Base-by-base conservation (phyloP, 2,797 vertebrate genomes). In the Tapirus indicus region DNA sequence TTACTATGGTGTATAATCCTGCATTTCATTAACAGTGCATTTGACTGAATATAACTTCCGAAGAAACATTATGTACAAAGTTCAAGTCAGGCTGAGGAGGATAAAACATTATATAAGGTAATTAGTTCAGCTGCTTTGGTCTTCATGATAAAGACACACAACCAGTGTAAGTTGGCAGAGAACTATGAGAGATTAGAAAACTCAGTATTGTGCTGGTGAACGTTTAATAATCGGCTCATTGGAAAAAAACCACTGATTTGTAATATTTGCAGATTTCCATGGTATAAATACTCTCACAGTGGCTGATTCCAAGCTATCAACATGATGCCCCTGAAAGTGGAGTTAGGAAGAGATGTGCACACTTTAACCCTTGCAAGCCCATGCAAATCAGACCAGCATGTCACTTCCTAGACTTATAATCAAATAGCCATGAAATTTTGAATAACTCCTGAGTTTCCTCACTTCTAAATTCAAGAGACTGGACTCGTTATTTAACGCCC, bases 21-120 rank as follows among this genome's bases (percentile, higher is more conserved):
- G 66, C 84, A 84, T 97, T 96, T 96, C 88, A 98, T 96, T 97
- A 96, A 29, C 54, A 87, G 69, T 47, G 13, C 10, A 66, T 85
- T 84, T 71, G 72, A 82, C 41, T 68, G 83, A 95, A 60, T 62
- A 71, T 89, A 95, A 88, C 38, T 89, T 95, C 66, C 89, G 49
- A 95, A 92, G 91, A 97, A 93, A 92, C 69, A 68, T 86, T 88
- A 52, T 68, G 2, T 87, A 54, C 54, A 82, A 91, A 92, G 74
- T 62, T 29, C 60, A 69, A 52, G 21, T 56, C 32, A 80, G 54
- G 66, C 12, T 79, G 18, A 75, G 69, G 35, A 56, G 29, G 17
- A 41, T 79, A 80, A 86, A 89, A 52, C 23, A 49, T 52, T 80
- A 35, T 17, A 18, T 23, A 83, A 35, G 41, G 35, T 80, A 89